phyloP scores from a whole-genome alignment of 2,797 vertebrate species.

The Dryobates pubescens region DNA sequence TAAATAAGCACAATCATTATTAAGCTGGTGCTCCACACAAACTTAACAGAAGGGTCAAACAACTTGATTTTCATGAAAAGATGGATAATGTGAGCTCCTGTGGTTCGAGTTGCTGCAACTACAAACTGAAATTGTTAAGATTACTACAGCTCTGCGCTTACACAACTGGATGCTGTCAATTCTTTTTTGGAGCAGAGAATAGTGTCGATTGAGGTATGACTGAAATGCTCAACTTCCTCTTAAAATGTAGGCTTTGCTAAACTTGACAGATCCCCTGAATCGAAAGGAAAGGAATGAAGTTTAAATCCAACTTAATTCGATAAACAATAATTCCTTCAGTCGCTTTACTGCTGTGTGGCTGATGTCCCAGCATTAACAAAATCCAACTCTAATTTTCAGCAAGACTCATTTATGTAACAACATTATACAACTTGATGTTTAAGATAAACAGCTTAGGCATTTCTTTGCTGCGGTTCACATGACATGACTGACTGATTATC shows the following conservation, averaged over 20 bases:
- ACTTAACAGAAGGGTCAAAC: background rate
- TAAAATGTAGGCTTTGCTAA: constrained; percentile 3
- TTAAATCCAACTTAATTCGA: constrained; percentile 43
- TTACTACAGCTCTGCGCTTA: background rate
- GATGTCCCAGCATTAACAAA: constrained; percentile 26
- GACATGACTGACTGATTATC: background rate
- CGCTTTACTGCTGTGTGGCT: background rate
- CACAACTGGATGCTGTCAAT: background rate
- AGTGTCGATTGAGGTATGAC: background rate
- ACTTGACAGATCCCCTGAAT: background rate
- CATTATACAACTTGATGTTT: constrained; percentile 32
- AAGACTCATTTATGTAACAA: constrained; percentile 25
- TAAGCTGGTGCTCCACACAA: background rate
- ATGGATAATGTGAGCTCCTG: background rate
- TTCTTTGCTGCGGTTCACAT: background rate
- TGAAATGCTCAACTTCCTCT: background rate
- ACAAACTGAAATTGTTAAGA: background rate
- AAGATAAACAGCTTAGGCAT: background rate
- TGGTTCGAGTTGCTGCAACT: background rate
- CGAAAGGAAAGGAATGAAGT: constrained; percentile 20
- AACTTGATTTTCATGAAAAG: background rate
- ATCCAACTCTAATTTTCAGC: constrained; percentile 37
- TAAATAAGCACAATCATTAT: background rate
- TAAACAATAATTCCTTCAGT: background rate
- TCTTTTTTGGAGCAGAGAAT: background rate